These are phyloP conservation scores for Nothobranchius furzeri DNA, from an alignment of 2,113 vertebrate species.

Conservation along the genomic window DNA sequence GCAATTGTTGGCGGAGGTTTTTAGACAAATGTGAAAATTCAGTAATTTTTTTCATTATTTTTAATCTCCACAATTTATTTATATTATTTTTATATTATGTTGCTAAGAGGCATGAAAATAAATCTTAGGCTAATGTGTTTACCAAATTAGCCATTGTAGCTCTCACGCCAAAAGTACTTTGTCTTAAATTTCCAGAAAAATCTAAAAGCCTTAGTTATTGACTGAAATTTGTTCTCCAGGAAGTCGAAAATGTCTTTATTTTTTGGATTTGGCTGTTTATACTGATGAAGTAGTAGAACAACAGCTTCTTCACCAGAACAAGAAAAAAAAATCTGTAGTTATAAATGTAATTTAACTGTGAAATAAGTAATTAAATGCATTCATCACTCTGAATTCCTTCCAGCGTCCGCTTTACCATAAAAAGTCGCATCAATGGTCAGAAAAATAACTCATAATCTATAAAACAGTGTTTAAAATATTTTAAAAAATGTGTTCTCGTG, in stretches of 20 bases:
- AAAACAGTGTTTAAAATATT: conserved; percentile 1
- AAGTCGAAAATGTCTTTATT: not conserved
- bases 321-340: not conserved
- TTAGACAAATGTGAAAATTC: too few relatives aligned
- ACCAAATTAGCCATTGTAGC: too few relatives aligned
- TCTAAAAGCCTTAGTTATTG: not conserved
- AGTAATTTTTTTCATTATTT: too few relatives aligned
- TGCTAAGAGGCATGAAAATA: too few relatives aligned
- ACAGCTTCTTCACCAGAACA: conserved; percentile 1
- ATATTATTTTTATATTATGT: too few relatives aligned
- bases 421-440: not conserved
- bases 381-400: conserved; percentile 29
- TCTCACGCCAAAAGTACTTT: not conserved
- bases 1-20: too few relatives aligned
- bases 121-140: too few relatives aligned
- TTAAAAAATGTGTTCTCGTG: too few relatives aligned
- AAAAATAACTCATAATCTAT: conserved; percentile 3
- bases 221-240: not conserved
- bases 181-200: not conserved
- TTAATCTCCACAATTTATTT: too few relatives aligned
- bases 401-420: too few relatives aligned
- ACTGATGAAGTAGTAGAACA: conserved; percentile 1
- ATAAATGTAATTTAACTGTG: too few relatives aligned
- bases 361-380: not conserved
- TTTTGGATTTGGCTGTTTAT: not conserved